Base-by-base conservation (phyloP, 2,797 vertebrate species). In the Syngnathus rostellatus region DNA sequence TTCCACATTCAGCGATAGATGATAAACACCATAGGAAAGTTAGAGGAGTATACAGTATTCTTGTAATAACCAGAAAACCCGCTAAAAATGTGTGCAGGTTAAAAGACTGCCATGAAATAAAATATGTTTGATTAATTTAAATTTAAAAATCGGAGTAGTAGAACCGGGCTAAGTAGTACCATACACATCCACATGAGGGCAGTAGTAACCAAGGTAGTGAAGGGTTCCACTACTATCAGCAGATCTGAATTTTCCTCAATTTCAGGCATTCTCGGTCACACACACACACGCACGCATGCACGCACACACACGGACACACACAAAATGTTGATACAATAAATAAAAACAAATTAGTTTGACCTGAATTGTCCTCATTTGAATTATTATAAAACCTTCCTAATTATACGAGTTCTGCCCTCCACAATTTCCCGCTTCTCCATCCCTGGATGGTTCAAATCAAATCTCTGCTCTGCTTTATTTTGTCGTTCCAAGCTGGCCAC, bases 121-220 rank as follows among this genome's bases (percentile, higher is more conserved):
- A 31, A 31, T 31, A 31, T 0, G 3, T 31, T 31, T 31, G 31
- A 31, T 31, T 31, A 31, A 31, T 31, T 31, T 31, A 31, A 4
- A 31, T 31, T 31, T 31, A 31, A 31, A 31, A 31, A 31, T 31
- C 31, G 31, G 31, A 31, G 31, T 31, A 4, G 31, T 12, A 7
- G 19, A 38, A 19, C 19, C 11, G 16, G 19, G 16, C 37, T 48
- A n/a, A 11, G 2, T 19, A 50, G 16, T 76, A 54, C 62, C 16
- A n/a, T 21, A 0, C 54, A 45, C 67, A 21, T 74, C 86, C 89
- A 86, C 85, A 66, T 74, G 87, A 68, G 74, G 88, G 85, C 88
- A 90, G 83, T 85, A 80, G 69, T 75, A 31, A 55, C 66, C 75
- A 79, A 85, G 81, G 61, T 37, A 73, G 64, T 79, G 23, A 43